Evolutionary conservation across 2,888 invertebrate genomes (phyloP), one percentile per base, ranked within the genome.

Genomic region (Rhagonycha lutea): DNA sequence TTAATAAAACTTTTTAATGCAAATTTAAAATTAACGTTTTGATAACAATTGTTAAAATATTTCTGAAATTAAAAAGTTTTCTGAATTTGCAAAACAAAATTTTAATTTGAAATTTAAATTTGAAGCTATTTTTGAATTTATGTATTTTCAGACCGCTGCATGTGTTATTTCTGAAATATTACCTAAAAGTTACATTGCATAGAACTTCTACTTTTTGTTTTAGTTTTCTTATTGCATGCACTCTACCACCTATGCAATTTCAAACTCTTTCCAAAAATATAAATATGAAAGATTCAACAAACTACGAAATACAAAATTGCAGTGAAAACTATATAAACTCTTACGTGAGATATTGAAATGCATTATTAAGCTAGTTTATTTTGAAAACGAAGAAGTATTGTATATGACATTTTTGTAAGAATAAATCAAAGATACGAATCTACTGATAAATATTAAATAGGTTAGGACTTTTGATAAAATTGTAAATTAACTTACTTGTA

Each of bases 401-500:
- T 29, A n/a, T n/a, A n/a, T 11, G n/a, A 47, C n/a, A 47, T 47
- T 47, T n/a, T 28, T 9, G 8, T 28, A 28, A n/a, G n/a, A 47
- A 47, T 12, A n/a, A n/a, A 47, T 47, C 32, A 47, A 47, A 4
- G 32, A 47, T 5, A 2, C 7, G 4, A 12, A 4, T 12, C 4
- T 5, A n/a, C 47, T n/a, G 7, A n/a, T n/a, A n/a, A 47, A 47
- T 47, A 32, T 32, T 32, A 32, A 32, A 5, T 32, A 47, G 0
- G n/a, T n/a, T n/a, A n/a, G n/a, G 4, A 47, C n/a, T n/a, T 47
- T 47, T 10, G 32, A 29, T 60, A 11, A 62, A 23, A 62, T 18
- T 23, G 62, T 18, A 62, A 23, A 23, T 69, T n/a, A 73, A 77
- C 77, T 77, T 77, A 77, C 77, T 68, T 74, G 77, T 67, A 61